Percentiles rank a stretch among this genome's conserved stretches.
These are phyloP conservation scores for Subanguina moxae DNA, from an alignment of 1,140 invertebrate species.

Conservation along the genomic window DNA sequence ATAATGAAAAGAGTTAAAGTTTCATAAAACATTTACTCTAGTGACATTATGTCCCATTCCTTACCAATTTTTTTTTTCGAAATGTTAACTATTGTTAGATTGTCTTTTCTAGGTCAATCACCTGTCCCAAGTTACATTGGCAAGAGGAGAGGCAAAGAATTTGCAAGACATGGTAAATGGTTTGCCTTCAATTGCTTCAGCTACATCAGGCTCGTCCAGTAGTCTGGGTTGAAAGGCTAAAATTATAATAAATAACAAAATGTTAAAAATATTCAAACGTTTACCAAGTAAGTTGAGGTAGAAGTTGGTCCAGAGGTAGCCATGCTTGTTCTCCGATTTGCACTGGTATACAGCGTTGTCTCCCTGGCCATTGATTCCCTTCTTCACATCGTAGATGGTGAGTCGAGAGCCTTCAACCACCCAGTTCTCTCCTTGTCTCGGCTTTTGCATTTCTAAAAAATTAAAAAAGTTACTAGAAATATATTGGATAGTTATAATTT, in stretches of 20 bases:
- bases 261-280: slow-evolving; percentile 57
- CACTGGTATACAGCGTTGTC: slow-evolving; percentile 97
- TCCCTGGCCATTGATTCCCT: slow-evolving; percentile 63
- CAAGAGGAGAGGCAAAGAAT: slow-evolving; percentile 89
- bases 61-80: too few relatives aligned
- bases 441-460: slow-evolving; percentile 48
- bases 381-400: slow-evolving; percentile 75
- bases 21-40: too few relatives aligned
- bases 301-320: slow-evolving; percentile 76
- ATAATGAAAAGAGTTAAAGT: too few relatives aligned
- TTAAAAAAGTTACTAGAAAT: slow-evolving; percentile 3
- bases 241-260: slow-evolving; percentile 21
- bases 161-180: slow-evolving; percentile 78
- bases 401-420: slow-evolving; percentile 69
- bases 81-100: too few relatives aligned
- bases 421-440: slow-evolving; percentile 61
- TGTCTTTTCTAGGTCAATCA: too few relatives aligned
- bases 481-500: slow-evolving; percentile 2
- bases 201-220: slow-evolving; percentile 72
- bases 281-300: slow-evolving; percentile 94
- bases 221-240: slow-evolving; percentile 83
- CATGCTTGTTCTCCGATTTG: slow-evolving; percentile 92
- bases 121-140: slow-evolving; percentile 83
- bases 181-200: slow-evolving; percentile 74
- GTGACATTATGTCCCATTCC: too few relatives aligned